Conservation (phyloP, 2,888 invertebrate genomes). For the Cantharis lateralis region DNA sequence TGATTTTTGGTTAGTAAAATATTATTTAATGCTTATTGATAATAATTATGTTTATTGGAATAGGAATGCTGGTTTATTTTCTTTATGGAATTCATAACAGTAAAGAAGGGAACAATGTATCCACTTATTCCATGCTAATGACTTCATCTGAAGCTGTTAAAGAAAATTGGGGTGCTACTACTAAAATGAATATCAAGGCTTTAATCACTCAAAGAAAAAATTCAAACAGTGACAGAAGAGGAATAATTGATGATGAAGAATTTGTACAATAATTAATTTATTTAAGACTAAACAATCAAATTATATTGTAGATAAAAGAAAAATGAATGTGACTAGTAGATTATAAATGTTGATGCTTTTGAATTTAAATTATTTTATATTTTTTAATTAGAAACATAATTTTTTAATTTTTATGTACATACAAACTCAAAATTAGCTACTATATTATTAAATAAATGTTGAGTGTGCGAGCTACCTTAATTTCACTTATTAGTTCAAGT, state of each 20-base stretch:
- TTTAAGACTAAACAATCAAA: neutral
- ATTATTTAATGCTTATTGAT: neutral
- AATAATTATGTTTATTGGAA: slow-evolving; percentile 37
- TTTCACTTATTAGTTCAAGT: neutral
- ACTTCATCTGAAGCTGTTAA: slow-evolving; percentile 67
- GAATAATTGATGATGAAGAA: slow-evolving; percentile 52
- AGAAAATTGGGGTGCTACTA: slow-evolving; percentile 65
- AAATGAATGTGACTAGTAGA: neutral
- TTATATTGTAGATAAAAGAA: neutral
- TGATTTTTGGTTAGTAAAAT: slow-evolving; percentile 69
- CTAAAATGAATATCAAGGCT: slow-evolving; percentile 50
- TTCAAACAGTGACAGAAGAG: slow-evolving; percentile 51
- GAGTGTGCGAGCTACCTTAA: neutral
- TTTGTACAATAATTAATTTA: slow-evolving; percentile 30
- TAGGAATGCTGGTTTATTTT: slow-evolving; percentile 82
- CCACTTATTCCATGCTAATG: slow-evolving; percentile 68
- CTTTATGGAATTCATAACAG: slow-evolving; percentile 86
- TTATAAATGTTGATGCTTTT: neutral
- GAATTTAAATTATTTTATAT: neutral
- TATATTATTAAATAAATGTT: no score
- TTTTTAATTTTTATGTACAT: neutral
- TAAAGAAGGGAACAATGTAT: slow-evolving; percentile 70
- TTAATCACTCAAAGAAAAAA: slow-evolving; percentile 49
- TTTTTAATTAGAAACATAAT: neutral
- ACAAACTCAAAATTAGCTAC: neutral